phyloP scores from a whole-genome alignment of 1,140 invertebrate genomes.

The Nautilus pompilius region DNA sequence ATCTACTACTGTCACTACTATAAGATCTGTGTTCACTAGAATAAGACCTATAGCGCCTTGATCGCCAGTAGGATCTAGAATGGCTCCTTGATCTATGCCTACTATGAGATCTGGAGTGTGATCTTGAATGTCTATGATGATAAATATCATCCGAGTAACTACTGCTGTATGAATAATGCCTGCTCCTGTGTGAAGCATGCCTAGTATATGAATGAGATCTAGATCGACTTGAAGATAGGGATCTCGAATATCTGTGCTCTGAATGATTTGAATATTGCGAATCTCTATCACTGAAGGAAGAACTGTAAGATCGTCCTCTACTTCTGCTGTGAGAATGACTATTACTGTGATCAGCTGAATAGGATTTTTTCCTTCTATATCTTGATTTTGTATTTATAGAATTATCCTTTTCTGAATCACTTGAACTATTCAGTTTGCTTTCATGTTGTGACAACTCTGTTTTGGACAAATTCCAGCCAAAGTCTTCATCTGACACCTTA shows the following conservation, averaged over 20 bases:
- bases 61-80: background rate
- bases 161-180: background rate
- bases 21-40: constrained; percentile 2
- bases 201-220: constrained; percentile 15
- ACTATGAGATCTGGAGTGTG: background rate
- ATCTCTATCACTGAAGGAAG: constrained; percentile 31
- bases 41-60: background rate
- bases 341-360: constrained; percentile 9
- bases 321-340: constrained; percentile 16
- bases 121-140: background rate
- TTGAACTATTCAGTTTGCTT: constrained; percentile 7
- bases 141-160: constrained; percentile 1
- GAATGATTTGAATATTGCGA: constrained; percentile 25
- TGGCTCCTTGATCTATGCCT: background rate
- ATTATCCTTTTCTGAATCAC: constrained; percentile 7
- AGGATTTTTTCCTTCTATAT: constrained; percentile 19
- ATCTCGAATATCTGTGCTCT: constrained; percentile 21
- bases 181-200: background rate
- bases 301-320: constrained; percentile 33
- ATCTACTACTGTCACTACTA: background rate
- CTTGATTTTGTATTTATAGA: constrained; percentile 19
- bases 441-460: constrained; percentile 1
- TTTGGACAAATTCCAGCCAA: background rate
- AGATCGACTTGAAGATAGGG: constrained; percentile 23
- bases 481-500: constrained; percentile 1